Conservation (phyloP, 2,888 invertebrate genomes). For the Hyposoter dolosus region DNA sequence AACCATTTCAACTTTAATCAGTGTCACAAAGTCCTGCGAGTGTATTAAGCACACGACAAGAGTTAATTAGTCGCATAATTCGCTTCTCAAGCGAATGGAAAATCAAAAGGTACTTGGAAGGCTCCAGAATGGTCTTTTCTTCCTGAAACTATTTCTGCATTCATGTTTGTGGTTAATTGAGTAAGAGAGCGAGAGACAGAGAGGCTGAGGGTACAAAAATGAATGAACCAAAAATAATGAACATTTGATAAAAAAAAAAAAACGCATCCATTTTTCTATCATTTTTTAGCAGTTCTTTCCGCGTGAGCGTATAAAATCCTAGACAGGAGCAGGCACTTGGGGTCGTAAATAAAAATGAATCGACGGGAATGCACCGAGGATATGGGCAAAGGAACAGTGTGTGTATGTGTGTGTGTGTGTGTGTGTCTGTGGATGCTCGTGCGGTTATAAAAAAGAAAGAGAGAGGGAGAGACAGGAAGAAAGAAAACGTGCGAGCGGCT, state of each 20-base stretch:
- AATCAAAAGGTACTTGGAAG: not conserved
- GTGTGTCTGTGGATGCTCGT: not conserved
- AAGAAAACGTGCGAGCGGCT: slow-evolving; percentile 13
- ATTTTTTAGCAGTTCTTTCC: not conserved
- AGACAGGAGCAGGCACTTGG: slow-evolving; percentile 45
- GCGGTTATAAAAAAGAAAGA: not conserved
- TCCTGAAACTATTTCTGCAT: not conserved
- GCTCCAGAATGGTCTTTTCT: not conserved
- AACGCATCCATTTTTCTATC: not conserved
- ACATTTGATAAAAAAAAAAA: not conserved
- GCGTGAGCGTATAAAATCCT: slow-evolving; percentile 20
- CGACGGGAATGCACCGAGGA: slow-evolving; percentile 69
- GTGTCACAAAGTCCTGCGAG: not conserved
- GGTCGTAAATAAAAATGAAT: slow-evolving; percentile 81
- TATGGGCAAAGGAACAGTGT: slow-evolving; percentile 57
- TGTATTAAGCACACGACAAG: slow-evolving; percentile 2
- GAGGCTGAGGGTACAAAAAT: not conserved
- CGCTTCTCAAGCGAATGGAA: not conserved
- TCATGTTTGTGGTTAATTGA: not conserved
- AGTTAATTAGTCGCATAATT: not conserved
- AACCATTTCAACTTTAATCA: not conserved
- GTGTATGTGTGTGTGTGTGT: slow-evolving; percentile 26
- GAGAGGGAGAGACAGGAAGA: not conserved
- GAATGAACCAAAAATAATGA: not conserved
- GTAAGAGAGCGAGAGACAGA: too few species aligned